Base-by-base conservation (phyloP, 2,888 invertebrate genomes). In the Agrotis segetum region DNA sequence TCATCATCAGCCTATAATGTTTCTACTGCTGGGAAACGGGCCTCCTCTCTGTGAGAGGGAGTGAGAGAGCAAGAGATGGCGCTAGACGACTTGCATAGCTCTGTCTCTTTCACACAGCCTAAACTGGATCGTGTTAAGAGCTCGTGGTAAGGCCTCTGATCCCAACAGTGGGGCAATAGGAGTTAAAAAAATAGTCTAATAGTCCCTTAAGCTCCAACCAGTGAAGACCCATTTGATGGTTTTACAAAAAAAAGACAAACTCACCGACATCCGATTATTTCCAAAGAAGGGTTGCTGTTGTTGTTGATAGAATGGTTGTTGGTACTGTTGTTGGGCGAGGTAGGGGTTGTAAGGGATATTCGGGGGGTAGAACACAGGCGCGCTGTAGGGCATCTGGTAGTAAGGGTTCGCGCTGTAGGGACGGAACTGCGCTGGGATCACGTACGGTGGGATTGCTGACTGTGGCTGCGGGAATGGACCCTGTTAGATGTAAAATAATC, bases 181-280 rank as follows among this genome's bases (percentile, higher is more conserved):
- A 0, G 34, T 34, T 34, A 34, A 34, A 34, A 34, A 34, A 34
- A 34, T 7, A 34, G 34, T 34, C 29, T 29, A 6, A 29, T 6
- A 29, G 29, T 29, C 5, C 29, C 29, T 29, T 29, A 3, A 3
- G 29, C 29, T 29, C 34, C 34, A 34, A 1, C 34, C 34, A 34
- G 7, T 7, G 34, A 34, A 1, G 7, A 34, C 3, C 34, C 34
- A 34, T 34, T 34, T 34, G 34, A 40, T 11, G 40, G 11, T 40
- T 40, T 40, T 40, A 40, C 1, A 19, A 5, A 58, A n/a, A 9
- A 46, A 52, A 13, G 29, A 46, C 0, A 29, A 21, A 93, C 97
- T 96, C 88, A 97, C 97, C 88, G 97, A 96, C 92, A 96, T 96
- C 83, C 97, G 93, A 77, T 92, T 96, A 21, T 91, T 92, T 1